Conservation (phyloP, 92 coral and sea anemone genomes). For the Zoanthus solanderi region DNA sequence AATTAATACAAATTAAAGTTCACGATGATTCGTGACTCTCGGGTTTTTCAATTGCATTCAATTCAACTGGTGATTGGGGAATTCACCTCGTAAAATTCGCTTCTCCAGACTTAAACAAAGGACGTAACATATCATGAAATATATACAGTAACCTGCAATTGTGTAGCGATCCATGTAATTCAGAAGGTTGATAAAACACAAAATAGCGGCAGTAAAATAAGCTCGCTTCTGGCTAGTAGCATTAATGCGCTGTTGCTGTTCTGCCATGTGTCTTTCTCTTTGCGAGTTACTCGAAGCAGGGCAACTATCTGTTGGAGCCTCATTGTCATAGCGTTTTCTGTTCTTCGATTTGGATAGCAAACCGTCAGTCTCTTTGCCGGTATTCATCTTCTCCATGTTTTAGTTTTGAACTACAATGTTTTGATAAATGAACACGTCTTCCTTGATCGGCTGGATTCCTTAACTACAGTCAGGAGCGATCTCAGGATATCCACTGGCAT, state of each 20-base stretch:
- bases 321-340: background rate
- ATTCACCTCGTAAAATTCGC: too few species aligned
- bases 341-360: background rate
- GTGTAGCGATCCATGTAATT: slow-evolving; percentile 98
- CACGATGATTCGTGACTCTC: too few species aligned
- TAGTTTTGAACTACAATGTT: background rate
- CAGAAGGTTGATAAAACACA: slow-evolving; percentile 89
- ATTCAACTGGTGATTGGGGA: too few species aligned
- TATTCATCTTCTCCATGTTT: background rate
- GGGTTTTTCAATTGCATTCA: too few species aligned
- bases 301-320: background rate
- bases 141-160: slow-evolving; percentile 77
- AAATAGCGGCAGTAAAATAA: slow-evolving; percentile 74
- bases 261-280: background rate
- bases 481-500: too few species aligned
- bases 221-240: slow-evolving; percentile 65
- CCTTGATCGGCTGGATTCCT: background rate
- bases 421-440: background rate
- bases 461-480: background rate
- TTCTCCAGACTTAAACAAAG: background rate
- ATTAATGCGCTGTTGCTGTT: background rate
- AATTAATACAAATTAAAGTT: too few species aligned
- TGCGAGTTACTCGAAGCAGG: background rate
- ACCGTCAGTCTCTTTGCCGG: background rate
- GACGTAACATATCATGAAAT: background rate